Conservation (phyloP, 2,888 invertebrate species). For the Malthinus seriepunctatus region DNA sequence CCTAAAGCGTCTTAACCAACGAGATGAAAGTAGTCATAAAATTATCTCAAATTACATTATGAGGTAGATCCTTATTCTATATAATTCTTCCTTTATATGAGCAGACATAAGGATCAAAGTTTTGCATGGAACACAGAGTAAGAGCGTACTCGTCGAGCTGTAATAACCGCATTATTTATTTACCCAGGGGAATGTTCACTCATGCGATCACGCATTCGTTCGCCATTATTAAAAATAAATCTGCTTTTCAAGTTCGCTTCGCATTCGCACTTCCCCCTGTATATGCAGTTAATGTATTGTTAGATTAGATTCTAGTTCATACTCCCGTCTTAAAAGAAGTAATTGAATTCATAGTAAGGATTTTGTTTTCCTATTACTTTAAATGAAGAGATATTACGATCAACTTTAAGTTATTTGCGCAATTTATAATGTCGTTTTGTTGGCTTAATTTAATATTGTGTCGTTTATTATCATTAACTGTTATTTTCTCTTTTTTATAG, state of each 20-base stretch:
- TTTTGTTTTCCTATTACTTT: constrained; percentile 1
- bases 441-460: too few relatives aligned
- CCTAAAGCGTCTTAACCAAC: constrained; percentile 51
- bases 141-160: constrained; percentile 47
- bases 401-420: too few relatives aligned
- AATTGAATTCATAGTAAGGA: constrained; percentile 3
- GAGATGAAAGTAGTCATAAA: constrained; percentile 50
- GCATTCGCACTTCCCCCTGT: constrained; percentile 31
- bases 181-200: constrained; percentile 48
- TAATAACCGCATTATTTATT: constrained; percentile 56
- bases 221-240: constrained; percentile 54
- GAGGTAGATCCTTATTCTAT: constrained; percentile 23
- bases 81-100: constrained; percentile 30
- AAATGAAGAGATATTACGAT: not conserved
- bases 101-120: constrained; percentile 35
- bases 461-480: not conserved
- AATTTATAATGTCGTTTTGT: too few relatives aligned
- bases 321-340: constrained; percentile 3
- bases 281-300: constrained; percentile 25
- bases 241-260: constrained; percentile 41
- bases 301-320: constrained; percentile 16
- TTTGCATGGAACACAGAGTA: constrained; percentile 24
- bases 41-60: constrained; percentile 51
- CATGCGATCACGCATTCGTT: constrained; percentile 47
- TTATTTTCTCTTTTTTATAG: constrained; percentile 42